Evolutionary conservation across 2,797 vertebrate genomes (phyloP).

Genomic region (Schizopygopsis pylzovi): DNA sequence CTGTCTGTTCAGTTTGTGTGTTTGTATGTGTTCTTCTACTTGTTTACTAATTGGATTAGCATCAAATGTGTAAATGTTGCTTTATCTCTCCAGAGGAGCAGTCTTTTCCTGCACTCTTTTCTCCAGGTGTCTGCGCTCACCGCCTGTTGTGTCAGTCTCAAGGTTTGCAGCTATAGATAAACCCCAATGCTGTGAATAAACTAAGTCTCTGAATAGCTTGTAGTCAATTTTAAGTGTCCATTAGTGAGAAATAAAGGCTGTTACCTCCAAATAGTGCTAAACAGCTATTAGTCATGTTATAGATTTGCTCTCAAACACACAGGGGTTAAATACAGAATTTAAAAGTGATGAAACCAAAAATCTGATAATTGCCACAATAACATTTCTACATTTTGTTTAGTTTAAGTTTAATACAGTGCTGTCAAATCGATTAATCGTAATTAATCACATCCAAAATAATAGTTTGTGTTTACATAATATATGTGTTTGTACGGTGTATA

Average conservation of each 20-base stretch:
- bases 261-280: background rate
- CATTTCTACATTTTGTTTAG: background rate
- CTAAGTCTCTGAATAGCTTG: slow-evolving; percentile 9
- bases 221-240: slow-evolving; percentile 31
- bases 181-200: slow-evolving; percentile 16
- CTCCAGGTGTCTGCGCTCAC: background rate
- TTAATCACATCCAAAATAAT: too few species aligned
- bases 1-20: slow-evolving; percentile 26
- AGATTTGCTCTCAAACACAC: background rate
- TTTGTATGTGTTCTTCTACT: slow-evolving; percentile 11
- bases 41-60: slow-evolving; percentile 48
- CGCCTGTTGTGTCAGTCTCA: background rate
- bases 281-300: slow-evolving; percentile 22
- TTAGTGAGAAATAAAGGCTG: slow-evolving; percentile 11
- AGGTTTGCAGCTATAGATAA: slow-evolving; percentile 30
- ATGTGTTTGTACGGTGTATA: background rate
- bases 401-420: background rate
- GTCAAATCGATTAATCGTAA: too few species aligned
- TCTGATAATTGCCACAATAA: background rate
- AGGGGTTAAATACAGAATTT: background rate
- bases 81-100: slow-evolving; percentile 18
- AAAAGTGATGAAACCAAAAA: background rate
- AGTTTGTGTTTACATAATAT: too few species aligned
- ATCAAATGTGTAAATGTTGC: slow-evolving; percentile 30
- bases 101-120: slow-evolving; percentile 1